Evolutionary conservation across 2,113 vertebrate genomes (phyloP), one percentile per base, ranked within the genome.

Genomic region (Melanerpes formicivorus): DNA sequence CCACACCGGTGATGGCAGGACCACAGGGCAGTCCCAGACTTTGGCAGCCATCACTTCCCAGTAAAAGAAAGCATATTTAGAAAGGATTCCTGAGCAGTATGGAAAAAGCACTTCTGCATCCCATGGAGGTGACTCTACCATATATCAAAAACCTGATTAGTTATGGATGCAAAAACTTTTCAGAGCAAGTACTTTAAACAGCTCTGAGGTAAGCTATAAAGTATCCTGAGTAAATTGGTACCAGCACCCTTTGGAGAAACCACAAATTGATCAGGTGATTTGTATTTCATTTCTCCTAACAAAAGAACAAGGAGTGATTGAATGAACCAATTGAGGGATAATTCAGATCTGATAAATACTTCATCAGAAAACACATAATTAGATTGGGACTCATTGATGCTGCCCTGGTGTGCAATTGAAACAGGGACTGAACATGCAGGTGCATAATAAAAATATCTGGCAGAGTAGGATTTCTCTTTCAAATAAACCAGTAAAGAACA

Each of bases 261-360:
- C 17, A 77, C 64, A 85, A 46, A 70, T 5, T 46, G 42, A 56
- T n/a, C 46, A 37, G 44, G 48, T 54, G 18, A 77, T 34, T 27
- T 1, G 0, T 19, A 74, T 59, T 77, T 74, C n/a, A 73, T 64
- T 69, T 72, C 65, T 91, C 62, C 13, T 14, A 90, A 71, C 9
- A 56, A 80, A 95, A 85, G 29, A 89, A 52, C 14, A 75, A 63
- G 19, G 9, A 34, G 26, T 52, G 27, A 75, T 3, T 74, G 80
- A 92, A 75, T 75, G 65, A 62, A 6, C 15, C 2, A 3, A 46
- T 1, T 64, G 50, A 93, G 26, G n/a, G 30, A 72, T n/a, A 87
- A 81, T 62, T 95, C 63, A 92, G 78, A 84, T 60, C 69, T n/a
- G 27, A 62, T 58, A 88, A 92, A 87, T 76, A 88, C 54, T 84